These are phyloP conservation scores for Lindbergichthys nudifrons DNA, from an alignment of 2,797 vertebrate species.

Conservation along the genomic window DNA sequence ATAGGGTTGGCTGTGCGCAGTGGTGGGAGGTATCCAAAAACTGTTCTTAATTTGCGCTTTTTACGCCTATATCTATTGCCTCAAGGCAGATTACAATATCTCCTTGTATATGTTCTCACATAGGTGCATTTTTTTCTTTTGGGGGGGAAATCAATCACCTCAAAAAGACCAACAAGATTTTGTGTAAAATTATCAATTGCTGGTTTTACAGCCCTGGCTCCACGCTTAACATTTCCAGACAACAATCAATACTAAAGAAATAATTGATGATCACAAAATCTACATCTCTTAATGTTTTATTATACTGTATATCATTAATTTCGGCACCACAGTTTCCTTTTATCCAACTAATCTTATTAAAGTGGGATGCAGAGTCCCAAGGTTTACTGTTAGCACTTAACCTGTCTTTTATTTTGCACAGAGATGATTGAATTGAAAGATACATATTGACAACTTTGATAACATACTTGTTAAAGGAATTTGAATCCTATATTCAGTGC, in stretches of 20 bases:
- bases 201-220: background rate
- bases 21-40: too few relatives aligned
- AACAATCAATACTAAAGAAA: slow-evolving; percentile 22
- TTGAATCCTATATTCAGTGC: background rate
- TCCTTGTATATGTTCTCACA: background rate
- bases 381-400: background rate
- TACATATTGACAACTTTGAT: background rate
- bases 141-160: background rate
- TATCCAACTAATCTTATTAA: background rate
- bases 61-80: too few relatives aligned
- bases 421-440: background rate
- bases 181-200: background rate
- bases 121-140: background rate
- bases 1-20: background rate
- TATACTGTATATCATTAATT: slow-evolving; percentile 1
- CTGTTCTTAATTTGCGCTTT: too few relatives aligned
- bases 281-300: slow-evolving; percentile 1
- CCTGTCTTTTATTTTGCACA: background rate
- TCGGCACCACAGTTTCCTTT: too few relatives aligned
- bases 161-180: background rate
- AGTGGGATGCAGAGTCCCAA: background rate
- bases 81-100: background rate
- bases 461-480: background rate
- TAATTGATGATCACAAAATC: slow-evolving; percentile 27
- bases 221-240: slow-evolving; percentile 1